Evolutionary conservation across 2,888 invertebrate genomes (phyloP).

Genomic region (Oxycera nigricornis): DNA sequence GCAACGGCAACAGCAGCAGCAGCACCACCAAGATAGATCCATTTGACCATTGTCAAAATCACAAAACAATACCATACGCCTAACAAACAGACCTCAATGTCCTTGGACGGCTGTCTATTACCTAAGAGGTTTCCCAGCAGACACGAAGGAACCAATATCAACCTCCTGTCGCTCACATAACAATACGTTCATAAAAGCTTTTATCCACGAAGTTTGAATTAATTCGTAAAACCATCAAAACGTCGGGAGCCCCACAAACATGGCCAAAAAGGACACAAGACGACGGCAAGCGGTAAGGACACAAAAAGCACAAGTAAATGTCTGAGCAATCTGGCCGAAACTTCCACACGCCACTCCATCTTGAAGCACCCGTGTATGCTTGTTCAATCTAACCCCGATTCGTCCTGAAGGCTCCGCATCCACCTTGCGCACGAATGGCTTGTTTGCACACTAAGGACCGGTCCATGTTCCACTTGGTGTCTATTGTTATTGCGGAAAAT

Average conservation of each 20-base stretch:
- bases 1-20: neutral
- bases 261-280: slow-evolving; percentile 10
- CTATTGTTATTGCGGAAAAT: slow-evolving; percentile 32
- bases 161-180: neutral
- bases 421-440: neutral
- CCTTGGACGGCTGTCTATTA: slow-evolving; percentile 6
- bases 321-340: slow-evolving; percentile 6
- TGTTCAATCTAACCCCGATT: neutral
- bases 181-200: slow-evolving; percentile 28
- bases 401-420: neutral
- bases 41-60: slow-evolving; percentile 36
- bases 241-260: slow-evolving; percentile 18
- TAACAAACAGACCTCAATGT: slow-evolving; percentile 19
- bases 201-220: slow-evolving; percentile 39
- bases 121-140: neutral
- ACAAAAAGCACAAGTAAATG: slow-evolving; percentile 34
- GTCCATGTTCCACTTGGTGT: neutral
- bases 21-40: neutral
- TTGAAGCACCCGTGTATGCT: neutral
- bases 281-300: neutral
- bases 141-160: slow-evolving; percentile 21
- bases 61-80: slow-evolving; percentile 29
- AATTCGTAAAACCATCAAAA: slow-evolving; percentile 39
- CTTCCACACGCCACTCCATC: neutral
- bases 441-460: slow-evolving; percentile 2